These are phyloP conservation scores for Lasioglossum oenotherae DNA, from an alignment of 2,888 invertebrate genomes.

Conservation along the genomic window DNA sequence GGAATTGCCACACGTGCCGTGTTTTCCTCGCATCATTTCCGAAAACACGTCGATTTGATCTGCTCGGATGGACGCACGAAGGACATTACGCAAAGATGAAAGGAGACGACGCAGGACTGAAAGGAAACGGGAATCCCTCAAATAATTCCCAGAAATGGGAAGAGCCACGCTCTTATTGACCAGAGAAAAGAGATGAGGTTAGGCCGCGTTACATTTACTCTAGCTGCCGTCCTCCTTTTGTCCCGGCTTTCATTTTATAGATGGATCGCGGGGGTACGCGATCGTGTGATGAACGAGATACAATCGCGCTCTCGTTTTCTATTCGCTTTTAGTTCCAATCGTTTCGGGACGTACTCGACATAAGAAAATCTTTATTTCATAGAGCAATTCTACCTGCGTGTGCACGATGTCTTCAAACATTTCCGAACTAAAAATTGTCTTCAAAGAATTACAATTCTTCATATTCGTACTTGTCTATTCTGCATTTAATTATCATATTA, in stretches of 20 bases:
- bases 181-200: slow-evolving; percentile 42
- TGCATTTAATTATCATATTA: not conserved
- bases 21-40: not conserved
- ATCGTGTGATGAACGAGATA: slow-evolving; percentile 55
- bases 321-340: slow-evolving; percentile 37
- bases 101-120: slow-evolving; percentile 44
- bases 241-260: slow-evolving; percentile 74
- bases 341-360: not conserved
- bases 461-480: not conserved
- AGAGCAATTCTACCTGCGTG: not conserved
- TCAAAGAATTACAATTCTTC: not conserved
- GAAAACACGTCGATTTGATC: slow-evolving; percentile 28
- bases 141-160: slow-evolving; percentile 67
- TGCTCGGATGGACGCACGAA: slow-evolving; percentile 13
- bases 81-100: slow-evolving; percentile 48
- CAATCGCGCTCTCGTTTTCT: slow-evolving; percentile 25
- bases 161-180: slow-evolving; percentile 60
- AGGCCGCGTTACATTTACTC: slow-evolving; percentile 42
- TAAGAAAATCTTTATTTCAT: not conserved
- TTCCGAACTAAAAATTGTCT: not conserved
- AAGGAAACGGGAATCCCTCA: slow-evolving; percentile 49
- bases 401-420: not conserved
- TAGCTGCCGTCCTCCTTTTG: slow-evolving; percentile 43
- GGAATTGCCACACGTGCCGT: not conserved
- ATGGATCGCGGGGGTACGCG: slow-evolving; percentile 76